Evolutionary conservation across 2,888 invertebrate species (phyloP).

Genomic region (Seira musarum): DNA sequence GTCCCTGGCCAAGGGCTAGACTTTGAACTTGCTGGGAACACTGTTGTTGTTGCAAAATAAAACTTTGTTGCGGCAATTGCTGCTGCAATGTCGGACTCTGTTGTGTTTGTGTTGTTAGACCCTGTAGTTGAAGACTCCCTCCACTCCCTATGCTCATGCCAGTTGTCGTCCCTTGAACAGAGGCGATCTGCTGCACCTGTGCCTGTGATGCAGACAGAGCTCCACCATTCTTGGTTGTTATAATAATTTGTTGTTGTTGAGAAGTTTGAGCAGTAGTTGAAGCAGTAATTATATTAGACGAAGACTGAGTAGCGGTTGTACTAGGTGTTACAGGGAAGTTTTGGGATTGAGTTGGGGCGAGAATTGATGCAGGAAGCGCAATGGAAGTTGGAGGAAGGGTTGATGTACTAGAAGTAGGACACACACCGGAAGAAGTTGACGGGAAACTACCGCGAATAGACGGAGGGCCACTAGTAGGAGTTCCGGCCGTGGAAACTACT

Average conservation of each 20-base stretch:
- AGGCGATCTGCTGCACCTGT: no score
- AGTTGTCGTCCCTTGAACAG: not conserved
- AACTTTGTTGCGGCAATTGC: constrained; percentile 29
- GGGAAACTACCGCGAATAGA: not conserved
- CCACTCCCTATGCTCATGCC: not conserved
- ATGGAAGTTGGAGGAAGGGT: constrained; percentile 16
- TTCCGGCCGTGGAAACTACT: not conserved
- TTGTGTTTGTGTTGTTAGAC: not conserved
- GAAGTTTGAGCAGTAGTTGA: constrained; percentile 4
- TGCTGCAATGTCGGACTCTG: constrained; percentile 31
- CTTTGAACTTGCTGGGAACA: constrained; percentile 33
- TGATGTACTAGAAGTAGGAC: constrained; percentile 25
- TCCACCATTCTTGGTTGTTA: constrained; percentile 13
- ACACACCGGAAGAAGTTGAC: not conserved
- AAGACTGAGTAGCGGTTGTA: not conserved
- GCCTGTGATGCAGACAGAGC: no score
- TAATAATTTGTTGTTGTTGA: constrained; percentile 28
- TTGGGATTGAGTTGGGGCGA: not conserved
- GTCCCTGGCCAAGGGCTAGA: constrained; percentile 18
- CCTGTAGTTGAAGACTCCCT: constrained; percentile 23
- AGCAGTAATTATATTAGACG: not conserved
- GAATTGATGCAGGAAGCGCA: constrained; percentile 24
- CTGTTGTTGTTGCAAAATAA: constrained; percentile 32
- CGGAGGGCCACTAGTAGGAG: not conserved
- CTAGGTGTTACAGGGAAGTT: not conserved